Conservation (phyloP, 2,888 invertebrate species). For the Spatulosminthurus flaviceps region DNA sequence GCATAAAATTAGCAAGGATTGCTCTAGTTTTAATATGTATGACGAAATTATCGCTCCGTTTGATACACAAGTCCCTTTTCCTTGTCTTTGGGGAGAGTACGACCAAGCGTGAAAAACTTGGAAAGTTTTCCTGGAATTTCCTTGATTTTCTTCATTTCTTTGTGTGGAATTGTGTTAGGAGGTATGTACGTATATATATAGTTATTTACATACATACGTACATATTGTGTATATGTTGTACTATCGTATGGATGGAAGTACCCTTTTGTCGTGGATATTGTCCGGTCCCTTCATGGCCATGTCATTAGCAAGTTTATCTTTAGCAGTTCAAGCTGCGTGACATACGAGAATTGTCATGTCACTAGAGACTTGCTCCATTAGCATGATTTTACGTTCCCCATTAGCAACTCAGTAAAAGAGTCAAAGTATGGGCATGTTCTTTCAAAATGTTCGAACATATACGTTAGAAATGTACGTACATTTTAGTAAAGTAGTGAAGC, state of each 20-base stretch:
- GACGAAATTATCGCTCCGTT: neutral
- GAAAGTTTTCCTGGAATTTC: neutral
- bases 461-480: too few species aligned
- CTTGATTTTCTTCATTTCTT: conserved; percentile 10
- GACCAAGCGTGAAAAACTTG: conserved; percentile 8
- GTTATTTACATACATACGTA: neutral
- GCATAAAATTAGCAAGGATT: neutral
- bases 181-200: neutral
- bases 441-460: too few species aligned
- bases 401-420: neutral
- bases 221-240: too few species aligned
- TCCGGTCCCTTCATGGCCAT: neutral
- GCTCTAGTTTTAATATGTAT: neutral
- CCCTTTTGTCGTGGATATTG: neutral
- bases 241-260: too few species aligned
- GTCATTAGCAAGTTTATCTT: conserved; percentile 8
- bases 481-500: too few species aligned
- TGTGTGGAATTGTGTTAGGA: too few species aligned
- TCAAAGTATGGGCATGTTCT: too few species aligned
- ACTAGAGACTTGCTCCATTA: conserved; percentile 7
- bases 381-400: neutral
- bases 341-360: conserved; percentile 12
- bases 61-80: neutral
- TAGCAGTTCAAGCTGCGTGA: conserved; percentile 3
- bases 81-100: neutral